Base-by-base conservation (phyloP, 2,113 vertebrate species). In the Heterochromis multidens region DNA sequence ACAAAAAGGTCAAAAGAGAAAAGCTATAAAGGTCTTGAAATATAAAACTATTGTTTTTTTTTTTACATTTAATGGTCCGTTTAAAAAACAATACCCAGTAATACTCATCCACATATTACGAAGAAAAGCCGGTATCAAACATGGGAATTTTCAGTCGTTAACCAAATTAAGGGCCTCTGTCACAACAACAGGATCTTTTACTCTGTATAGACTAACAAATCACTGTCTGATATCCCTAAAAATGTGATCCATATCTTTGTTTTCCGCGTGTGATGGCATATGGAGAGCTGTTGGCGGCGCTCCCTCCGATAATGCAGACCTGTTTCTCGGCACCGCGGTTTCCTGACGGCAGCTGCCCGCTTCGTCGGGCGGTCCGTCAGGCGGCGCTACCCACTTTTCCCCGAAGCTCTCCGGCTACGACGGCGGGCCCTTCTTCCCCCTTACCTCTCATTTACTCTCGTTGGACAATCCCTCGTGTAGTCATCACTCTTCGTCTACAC, bases 361-460 rank as follows among this genome's bases (percentile, higher is more conserved):
- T 93, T 79, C 89, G 83, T 88, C 91, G 63, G 95, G 94, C 96
- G 95, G 96, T 95, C 93, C 96, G 96, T 97, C 95, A 96, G 96
- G 96, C 96, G 96, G 96, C 96, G 96, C 96, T 97, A 95, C 95
- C 92, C 92, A 95, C 93, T 96, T 96, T 96, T 95, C 76, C 37
- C 96, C 96, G 95, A 79, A 96, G 95, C 95, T 97, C 92, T 92
- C 49, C 61, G 33, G 86, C 90, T 83, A 27, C 70, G 49, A 81
- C 87, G 81, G 87, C 82, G 94, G 95, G 96, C 95, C 96, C 95
- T 95, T 95, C 93, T 95, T 94, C 94, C 65, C 79, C 89, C 84
- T 95, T 92, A 92, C 91, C 87, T 94, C 93, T 92, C 93, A 92
- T 87, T 87, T 92, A 93, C 93, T 95, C 82, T 93, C 88, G 95